These are phyloP conservation scores for Helogale parvula DNA, from an alignment of 2,113 vertebrate species.

Conservation along the genomic window DNA sequence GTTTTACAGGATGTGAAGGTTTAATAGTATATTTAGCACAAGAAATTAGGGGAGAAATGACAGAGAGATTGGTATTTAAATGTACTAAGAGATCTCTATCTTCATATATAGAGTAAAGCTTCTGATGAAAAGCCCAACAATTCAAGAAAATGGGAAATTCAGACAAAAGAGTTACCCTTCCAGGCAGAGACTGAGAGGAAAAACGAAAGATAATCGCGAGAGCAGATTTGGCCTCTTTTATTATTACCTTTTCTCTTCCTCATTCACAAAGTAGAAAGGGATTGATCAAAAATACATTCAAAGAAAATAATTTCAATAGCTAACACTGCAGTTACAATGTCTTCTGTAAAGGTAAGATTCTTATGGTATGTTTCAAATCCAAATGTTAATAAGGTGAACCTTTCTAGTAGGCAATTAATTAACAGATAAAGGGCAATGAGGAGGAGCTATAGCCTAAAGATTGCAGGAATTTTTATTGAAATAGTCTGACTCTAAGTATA, in stretches of 20 bases:
- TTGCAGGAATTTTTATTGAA: background rate
- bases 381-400: background rate
- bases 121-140: background rate
- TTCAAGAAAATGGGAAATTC: background rate
- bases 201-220: background rate
- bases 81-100: background rate
- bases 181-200: background rate
- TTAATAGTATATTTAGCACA: background rate
- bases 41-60: background rate
- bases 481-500: background rate
- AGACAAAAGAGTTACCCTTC: background rate
- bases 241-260: background rate
- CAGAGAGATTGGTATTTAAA: background rate
- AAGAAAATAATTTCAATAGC: background rate
- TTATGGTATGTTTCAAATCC: background rate
- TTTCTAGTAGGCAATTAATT: background rate
- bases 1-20: background rate
- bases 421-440: background rate
- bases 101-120: background rate
- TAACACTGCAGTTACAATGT: background rate
- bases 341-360: background rate
- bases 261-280: background rate
- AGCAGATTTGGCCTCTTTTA: background rate
- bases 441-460: background rate
- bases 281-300: background rate